Evolutionary conservation across 2,113 vertebrate genomes (phyloP), one percentile per base, ranked within the genome.

Genomic region (Sinocyclocheilus anophthalmus): DNA sequence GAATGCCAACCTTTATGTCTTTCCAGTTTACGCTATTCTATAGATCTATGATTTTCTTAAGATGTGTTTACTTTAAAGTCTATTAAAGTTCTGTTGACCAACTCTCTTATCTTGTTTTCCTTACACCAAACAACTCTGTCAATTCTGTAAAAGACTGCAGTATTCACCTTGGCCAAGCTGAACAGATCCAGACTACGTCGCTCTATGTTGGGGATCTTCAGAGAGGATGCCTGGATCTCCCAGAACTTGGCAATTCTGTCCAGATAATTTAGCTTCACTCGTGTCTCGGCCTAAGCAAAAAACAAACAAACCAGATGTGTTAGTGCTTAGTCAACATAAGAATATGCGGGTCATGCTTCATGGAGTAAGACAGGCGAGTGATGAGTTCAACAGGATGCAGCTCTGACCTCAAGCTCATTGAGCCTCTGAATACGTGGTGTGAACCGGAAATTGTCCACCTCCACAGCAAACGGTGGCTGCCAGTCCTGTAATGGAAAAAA

Each of bases 231-330:
- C 87, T 99, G 97, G 85, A 98, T 95, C 91, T 99, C 97, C 97
- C 97, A 99, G 87, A 97, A 99, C 87, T 97, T 96, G 88, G 97
- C 97, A 63, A 99, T 99, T 90, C 97, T 96, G 91, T 99, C 97
- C 94, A 99, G 93, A 92, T 98, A 99, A 91, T 98, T 99, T 18
- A 99, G 93, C 89, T 98, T 98, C 85, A 99, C 97, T 91, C 97
- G 93, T 0, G 97, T 99, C 93, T 99, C 96, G 0, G 97, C 97
- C 97, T 98, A 83, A 88, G 2, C 4, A 78, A 16, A 22, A 59
- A 76, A 12, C 9, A 7, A 22, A 82, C 9, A 11, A 39, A 76
- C 10, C 9, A 48, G 72, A 48, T 55, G 33, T n/a, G 14, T 72
- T 30, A 53, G 10, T 10, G 70, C 78, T 20, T 42, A 45, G n/a